Conservation (phyloP, 2,888 invertebrate genomes). For the Cristatella mucedo region DNA sequence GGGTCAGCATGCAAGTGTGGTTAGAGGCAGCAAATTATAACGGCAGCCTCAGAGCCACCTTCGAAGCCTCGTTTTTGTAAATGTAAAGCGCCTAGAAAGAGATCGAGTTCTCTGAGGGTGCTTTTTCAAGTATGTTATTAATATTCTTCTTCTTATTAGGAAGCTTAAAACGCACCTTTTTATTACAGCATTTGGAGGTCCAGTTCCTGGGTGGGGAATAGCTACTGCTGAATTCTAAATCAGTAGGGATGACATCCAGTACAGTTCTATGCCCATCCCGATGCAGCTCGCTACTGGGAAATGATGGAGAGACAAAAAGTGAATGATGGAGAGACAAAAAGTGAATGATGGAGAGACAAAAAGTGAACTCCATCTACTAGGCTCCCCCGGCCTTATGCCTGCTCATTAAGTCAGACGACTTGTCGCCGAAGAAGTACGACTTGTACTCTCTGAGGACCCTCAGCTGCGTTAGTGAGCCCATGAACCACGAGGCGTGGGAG, state of each 20-base stretch:
- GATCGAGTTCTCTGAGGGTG: too few relatives aligned
- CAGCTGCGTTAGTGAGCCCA: constrained; percentile 42
- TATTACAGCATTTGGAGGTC: too few relatives aligned
- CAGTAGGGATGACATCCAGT: constrained; percentile 18
- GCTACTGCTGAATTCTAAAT: constrained; percentile 34
- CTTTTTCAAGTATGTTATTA: too few relatives aligned
- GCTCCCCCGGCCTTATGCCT: constrained; percentile 42
- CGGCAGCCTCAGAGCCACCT: too few relatives aligned
- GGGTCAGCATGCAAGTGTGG: too few relatives aligned
- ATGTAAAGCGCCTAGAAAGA: too few relatives aligned
- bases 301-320: constrained; percentile 39
- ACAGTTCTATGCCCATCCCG: neutral
- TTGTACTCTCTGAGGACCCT: constrained; percentile 38
- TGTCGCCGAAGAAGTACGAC: constrained; percentile 38
- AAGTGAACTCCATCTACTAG: constrained; percentile 42
- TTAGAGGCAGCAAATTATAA: too few relatives aligned
- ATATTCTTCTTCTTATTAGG: too few relatives aligned
- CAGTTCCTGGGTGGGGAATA: neutral
- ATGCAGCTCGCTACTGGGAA: constrained; percentile 42
- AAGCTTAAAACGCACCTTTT: too few relatives aligned
- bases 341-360: too few relatives aligned
- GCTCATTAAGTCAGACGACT: constrained; percentile 36
- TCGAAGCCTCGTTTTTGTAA: too few relatives aligned
- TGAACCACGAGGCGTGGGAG: constrained; percentile 43
- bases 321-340: too few relatives aligned